Evolutionary conservation across 2,888 invertebrate genomes (phyloP).

Genomic region (Monopis laevigella): DNA sequence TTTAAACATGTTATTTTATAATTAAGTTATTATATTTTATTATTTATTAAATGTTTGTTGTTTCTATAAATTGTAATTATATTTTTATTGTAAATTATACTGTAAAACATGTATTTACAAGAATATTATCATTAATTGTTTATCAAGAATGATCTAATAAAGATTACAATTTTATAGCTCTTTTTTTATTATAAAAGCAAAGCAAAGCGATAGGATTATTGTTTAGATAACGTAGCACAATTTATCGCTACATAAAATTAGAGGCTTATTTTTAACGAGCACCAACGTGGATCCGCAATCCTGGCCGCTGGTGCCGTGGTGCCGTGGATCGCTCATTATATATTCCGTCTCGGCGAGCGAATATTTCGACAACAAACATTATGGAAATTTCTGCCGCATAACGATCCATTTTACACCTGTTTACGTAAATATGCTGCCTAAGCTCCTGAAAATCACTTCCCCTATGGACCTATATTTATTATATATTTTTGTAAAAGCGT

Average conservation of each 20-base stretch:
- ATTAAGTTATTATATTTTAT: too few relatives aligned
- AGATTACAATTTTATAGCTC: too few relatives aligned
- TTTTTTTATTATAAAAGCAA: background rate
- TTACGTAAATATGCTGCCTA: slow-evolving; percentile 52
- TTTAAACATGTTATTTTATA: too few relatives aligned
- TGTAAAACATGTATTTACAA: too few relatives aligned
- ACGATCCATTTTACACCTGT: slow-evolving; percentile 60
- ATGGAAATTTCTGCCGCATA: slow-evolving; percentile 54
- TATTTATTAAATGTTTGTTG: too few relatives aligned
- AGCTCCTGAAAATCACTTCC: slow-evolving; percentile 31
- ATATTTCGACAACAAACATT: slow-evolving; percentile 62
- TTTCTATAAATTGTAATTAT: too few relatives aligned
- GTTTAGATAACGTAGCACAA: background rate
- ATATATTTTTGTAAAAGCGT: background rate
- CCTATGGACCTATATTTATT: slow-evolving; percentile 1
- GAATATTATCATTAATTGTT: too few relatives aligned
- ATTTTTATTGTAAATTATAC: too few relatives aligned
- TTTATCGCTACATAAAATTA: slow-evolving; percentile 40
- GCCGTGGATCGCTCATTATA: slow-evolving; percentile 46
- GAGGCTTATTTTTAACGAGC: slow-evolving; percentile 41
- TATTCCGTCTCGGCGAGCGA: slow-evolving; percentile 51
- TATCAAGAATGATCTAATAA: too few relatives aligned
- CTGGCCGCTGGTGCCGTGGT: too few relatives aligned
- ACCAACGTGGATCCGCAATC: slow-evolving; percentile 39
- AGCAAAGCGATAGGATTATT: slow-evolving; percentile 1